Evolutionary conservation across 1,140 invertebrate species (phyloP).

Genomic region (Calephelis nemesis): DNA sequence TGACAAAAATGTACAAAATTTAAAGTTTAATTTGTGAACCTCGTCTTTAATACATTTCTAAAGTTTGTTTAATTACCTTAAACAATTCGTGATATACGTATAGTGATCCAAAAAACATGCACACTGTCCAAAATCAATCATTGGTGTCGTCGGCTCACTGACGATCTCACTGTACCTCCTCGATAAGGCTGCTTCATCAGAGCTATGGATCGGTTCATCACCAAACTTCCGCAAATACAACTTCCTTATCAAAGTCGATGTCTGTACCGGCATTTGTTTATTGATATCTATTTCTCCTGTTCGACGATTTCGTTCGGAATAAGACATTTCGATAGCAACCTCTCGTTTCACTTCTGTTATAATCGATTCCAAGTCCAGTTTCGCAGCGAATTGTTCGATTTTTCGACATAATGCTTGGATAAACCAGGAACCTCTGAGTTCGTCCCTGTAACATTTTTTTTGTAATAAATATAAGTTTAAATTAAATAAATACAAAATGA

Average conservation of each 20-base stretch:
- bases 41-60: no score
- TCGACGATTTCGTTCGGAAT: not conserved
- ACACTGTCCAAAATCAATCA: conserved; percentile 40
- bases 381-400: not conserved
- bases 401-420: conserved; percentile 1
- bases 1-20: no score
- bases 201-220: conserved; percentile 4
- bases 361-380: not conserved
- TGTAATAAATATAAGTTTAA: no score
- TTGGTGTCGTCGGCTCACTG: conserved; percentile 1
- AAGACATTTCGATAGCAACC: not conserved
- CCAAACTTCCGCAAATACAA: conserved; percentile 44
- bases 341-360: conserved; percentile 3
- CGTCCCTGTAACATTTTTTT: not conserved
- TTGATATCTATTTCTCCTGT: not conserved
- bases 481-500: no score
- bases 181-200: not conserved
- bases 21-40: no score
- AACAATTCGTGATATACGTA: conserved; percentile 49
- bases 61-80: no score
- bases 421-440: not conserved
- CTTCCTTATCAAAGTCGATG: conserved; percentile 51
- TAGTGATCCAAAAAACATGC: conserved; percentile 53
- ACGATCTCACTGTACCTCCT: conserved; percentile 10
- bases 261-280: conserved; percentile 1